Conservation (phyloP, 2,113 vertebrate genomes). For the Telmatochromis sp. region DNA sequence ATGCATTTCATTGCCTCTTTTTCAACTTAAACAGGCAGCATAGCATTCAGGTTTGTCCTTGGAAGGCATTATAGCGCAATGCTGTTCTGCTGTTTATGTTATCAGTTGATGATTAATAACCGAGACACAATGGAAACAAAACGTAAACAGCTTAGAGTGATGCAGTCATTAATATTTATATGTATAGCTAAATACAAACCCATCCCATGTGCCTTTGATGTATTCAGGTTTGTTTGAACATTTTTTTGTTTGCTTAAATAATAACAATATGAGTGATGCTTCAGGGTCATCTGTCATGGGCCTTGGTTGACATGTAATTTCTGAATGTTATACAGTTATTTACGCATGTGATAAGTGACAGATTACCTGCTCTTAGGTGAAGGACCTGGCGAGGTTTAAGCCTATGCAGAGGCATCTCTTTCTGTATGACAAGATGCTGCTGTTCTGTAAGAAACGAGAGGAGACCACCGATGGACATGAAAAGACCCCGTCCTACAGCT, state of each 20-base stretch:
- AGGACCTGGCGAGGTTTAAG: constrained; percentile 91
- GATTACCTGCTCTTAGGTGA: constrained; percentile 65
- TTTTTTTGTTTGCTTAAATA: neutral
- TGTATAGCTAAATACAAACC: neutral
- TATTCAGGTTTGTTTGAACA: neutral
- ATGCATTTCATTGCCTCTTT: neutral
- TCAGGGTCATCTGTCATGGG: neutral
- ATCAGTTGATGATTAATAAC: neutral
- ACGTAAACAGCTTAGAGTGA: neutral
- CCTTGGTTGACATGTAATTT: neutral
- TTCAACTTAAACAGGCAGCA: neutral
- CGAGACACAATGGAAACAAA: neutral
- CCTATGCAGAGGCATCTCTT: constrained; percentile 95
- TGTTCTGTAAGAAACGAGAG: constrained; percentile 93
- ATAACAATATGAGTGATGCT: neutral
- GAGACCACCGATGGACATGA: constrained; percentile 83
- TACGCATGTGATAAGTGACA: neutral
- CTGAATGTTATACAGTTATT: neutral
- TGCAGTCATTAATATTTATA: neutral
- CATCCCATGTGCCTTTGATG: neutral
- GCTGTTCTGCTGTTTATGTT: neutral
- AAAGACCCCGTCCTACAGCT: constrained; percentile 86
- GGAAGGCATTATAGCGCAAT: neutral
- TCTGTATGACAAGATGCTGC: constrained; percentile 84
- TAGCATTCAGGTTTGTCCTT: neutral